A percentile compares a stretch with the other conserved stretches of the same genome.
phyloP scores from a whole-genome alignment of 2,797 vertebrate species.

The Sus cebifrons region DNA sequence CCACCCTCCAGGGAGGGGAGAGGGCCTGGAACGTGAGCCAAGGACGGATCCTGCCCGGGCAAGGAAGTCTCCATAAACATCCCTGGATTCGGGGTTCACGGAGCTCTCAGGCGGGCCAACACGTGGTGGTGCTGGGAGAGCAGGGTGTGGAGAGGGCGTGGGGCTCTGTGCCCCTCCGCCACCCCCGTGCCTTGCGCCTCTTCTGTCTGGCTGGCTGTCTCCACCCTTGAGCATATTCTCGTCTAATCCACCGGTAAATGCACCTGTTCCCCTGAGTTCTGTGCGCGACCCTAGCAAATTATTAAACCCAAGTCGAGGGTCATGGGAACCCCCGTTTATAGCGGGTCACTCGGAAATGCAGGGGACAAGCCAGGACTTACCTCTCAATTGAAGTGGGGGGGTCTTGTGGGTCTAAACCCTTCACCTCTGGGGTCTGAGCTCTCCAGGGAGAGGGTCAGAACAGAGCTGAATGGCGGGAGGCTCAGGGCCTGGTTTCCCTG shows the following conservation, averaged over 20 bases:
- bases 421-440: neutral
- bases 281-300: neutral
- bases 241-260: neutral
- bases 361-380: neutral
- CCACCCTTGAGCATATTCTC: neutral
- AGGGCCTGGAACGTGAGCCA: neutral
- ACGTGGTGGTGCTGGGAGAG: neutral
- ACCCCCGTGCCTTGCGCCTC: neutral
- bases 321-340: neutral
- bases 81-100: neutral
- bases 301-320: neutral
- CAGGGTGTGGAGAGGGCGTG: fast-evolving
- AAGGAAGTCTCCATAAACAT: neutral
- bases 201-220: neutral
- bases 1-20: neutral
- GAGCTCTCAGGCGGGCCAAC: neutral
- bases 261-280: neutral
- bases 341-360: neutral
- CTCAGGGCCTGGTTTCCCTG: neutral
- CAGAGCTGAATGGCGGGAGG: too few relatives aligned
- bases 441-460: neutral
- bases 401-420: neutral
- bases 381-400: neutral
- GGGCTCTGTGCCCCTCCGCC: fast-evolving
- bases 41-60: neutral